Percentiles rank a stretch among this genome's conserved stretches.
Evolutionary conservation across 2,113 vertebrate species (phyloP).

Genomic region (Arothron firmamentum): DNA sequence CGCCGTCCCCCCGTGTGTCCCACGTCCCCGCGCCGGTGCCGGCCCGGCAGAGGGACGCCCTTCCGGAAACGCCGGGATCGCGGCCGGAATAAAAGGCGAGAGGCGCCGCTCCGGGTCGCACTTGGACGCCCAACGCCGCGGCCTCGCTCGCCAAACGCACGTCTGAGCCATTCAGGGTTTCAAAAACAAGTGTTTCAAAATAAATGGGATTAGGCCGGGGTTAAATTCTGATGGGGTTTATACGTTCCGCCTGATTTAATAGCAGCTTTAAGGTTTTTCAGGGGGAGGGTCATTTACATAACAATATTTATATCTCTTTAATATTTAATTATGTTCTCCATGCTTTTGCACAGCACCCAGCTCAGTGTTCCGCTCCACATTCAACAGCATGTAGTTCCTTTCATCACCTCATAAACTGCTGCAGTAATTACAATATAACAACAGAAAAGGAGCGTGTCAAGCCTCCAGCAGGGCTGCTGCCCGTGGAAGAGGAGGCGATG

Average conservation of each 20-base stretch:
- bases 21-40: conserved; percentile 50
- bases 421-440: conserved; percentile 70
- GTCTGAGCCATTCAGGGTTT: conserved; percentile 36
- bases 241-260: conserved; percentile 54
- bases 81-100: conserved; percentile 48
- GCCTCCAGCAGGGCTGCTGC: conserved; percentile 35
- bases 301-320: conserved; percentile 63
- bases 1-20: conserved; percentile 58
- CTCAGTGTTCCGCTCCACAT: conserved; percentile 28
- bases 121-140: conserved; percentile 43
- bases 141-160: conserved; percentile 26
- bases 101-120: conserved; percentile 43
- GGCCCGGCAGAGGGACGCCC: conserved; percentile 33
- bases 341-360: conserved; percentile 42
- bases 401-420: conserved; percentile 66
- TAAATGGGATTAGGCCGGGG: conserved; percentile 61
- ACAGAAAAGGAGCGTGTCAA: conserved; percentile 36
- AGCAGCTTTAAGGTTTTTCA: conserved; percentile 52
- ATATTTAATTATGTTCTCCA: conserved; percentile 42
- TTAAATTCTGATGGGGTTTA: conserved; percentile 58
- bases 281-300: conserved; percentile 43
- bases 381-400: conserved; percentile 47
- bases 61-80: conserved; percentile 43
- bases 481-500: conserved; percentile 37
- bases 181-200: conserved; percentile 58